Evolutionary conservation across 2,113 vertebrate genomes (phyloP).

Genomic region (Neotoma lepida): DNA sequence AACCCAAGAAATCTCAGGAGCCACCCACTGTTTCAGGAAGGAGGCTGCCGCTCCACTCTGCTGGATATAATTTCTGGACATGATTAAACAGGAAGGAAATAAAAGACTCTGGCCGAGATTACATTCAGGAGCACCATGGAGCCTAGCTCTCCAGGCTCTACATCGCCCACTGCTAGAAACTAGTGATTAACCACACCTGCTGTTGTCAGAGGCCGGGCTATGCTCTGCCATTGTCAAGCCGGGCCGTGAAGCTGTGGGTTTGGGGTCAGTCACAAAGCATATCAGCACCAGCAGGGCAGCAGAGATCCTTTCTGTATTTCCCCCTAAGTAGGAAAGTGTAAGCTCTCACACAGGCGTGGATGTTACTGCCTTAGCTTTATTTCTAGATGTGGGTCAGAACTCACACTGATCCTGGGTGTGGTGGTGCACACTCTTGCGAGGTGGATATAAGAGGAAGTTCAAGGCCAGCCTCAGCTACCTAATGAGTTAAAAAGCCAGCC

Average conservation of each 20-base stretch:
- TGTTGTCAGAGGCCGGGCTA: background rate
- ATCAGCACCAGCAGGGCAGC: rapidly evolving
- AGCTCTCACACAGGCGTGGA: background rate
- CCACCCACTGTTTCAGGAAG: background rate
- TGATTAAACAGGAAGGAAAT: background rate
- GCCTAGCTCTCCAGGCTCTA: background rate
- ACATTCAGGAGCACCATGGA: background rate
- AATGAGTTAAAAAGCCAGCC: background rate
- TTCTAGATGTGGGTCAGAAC: background rate
- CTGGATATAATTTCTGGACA: background rate
- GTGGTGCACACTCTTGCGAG: background rate
- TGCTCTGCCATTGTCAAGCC: background rate
- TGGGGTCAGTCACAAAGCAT: background rate
- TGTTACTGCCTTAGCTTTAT: background rate
- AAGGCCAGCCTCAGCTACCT: background rate
- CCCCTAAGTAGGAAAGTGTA: too few relatives aligned
- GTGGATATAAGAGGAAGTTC: background rate
- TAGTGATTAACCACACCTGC: background rate
- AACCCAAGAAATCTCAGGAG: background rate
- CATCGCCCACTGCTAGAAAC: background rate
- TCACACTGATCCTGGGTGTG: background rate
- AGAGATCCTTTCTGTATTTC: background rate
- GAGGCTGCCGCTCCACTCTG: background rate
- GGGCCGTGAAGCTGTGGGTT: rapidly evolving
- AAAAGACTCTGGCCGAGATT: background rate